Evolutionary conservation across 2,113 vertebrate genomes (phyloP), one percentile per base, ranked within the genome.

Genomic region (Rhinoderma darwinii): DNA sequence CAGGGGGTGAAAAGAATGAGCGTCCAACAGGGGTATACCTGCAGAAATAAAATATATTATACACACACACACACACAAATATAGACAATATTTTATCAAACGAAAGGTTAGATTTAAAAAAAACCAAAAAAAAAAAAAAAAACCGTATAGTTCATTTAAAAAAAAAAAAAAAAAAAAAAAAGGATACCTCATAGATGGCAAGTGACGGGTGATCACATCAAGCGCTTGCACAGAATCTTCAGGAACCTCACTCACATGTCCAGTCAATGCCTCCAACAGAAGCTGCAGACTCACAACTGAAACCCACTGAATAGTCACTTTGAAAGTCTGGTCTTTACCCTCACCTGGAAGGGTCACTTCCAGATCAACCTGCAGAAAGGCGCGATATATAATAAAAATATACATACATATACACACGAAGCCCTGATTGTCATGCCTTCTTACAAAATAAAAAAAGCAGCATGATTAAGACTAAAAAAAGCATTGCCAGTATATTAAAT

Each of bases 21-120:
- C 98, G 97, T 0, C 98, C 98, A 73, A 99, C 98, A 1, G 98
- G 98, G 54, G 98, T 99, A 89, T 99, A 99, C 93, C 98, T 99
- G 87, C 37, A 59, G 9, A 83, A 88, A 77, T 32, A 76, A 76
- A 44, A 8, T n/a, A 27, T 1, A 2, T 27, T 11, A 14, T 15
- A 32, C 27, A 30, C 5, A 68, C 27, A 17, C 10, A 15, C 9
- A 11, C 1, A 11, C 9, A 25, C 22, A 4, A 10, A 11, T 41
- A 8, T 35, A 66, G 17, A 61, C 12, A 68, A 5, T 5, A 17
- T 1, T n/a, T n/a, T 8, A 20, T 18, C 15, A 22, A n/a, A 70
- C 32, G n/a, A n/a, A n/a, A n/a, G n/a, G n/a, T n/a, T n/a, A n/a
- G n/a, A n/a, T n/a, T n/a, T n/a, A n/a, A n/a, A n/a, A n/a, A 2